Percentiles rank a stretch among this genome's conserved stretches.
Conservation (phyloP, 2,113 vertebrate genomes). For the Fulica atra region DNA sequence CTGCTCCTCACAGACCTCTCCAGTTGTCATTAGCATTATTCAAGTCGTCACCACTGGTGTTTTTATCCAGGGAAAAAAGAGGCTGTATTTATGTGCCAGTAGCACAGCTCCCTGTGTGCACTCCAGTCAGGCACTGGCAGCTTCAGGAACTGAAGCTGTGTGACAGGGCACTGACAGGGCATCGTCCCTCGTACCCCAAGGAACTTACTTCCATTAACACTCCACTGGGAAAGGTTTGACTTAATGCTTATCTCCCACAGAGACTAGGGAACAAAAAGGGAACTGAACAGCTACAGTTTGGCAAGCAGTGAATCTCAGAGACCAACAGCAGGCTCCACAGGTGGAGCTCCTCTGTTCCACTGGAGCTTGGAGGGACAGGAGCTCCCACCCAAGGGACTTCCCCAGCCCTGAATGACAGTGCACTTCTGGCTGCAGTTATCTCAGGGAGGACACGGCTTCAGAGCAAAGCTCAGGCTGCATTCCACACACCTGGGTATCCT, state of each 20-base stretch:
- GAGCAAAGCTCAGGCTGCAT: background rate
- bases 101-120: too few relatives aligned
- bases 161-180: background rate
- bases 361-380: background rate
- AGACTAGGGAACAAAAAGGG: background rate
- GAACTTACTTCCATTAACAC: background rate
- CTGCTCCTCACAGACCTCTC: background rate
- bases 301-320: background rate
- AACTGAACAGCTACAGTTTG: background rate
- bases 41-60: background rate
- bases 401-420: background rate
- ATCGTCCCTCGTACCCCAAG: background rate
- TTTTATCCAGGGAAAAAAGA: background rate
- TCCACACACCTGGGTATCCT: constrained; percentile 89
- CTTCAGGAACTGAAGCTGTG: background rate
- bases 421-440: background rate
- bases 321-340: background rate
- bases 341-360: background rate
- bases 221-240: background rate
- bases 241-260: background rate
- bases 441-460: background rate
- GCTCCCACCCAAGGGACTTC: background rate
- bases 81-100: background rate
- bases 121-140: background rate
- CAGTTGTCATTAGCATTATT: background rate